Percentiles rank a stretch among this genome's conserved stretches.
phyloP scores from a whole-genome alignment of 2,797 vertebrate genomes.

The Heliangelus exortis region DNA sequence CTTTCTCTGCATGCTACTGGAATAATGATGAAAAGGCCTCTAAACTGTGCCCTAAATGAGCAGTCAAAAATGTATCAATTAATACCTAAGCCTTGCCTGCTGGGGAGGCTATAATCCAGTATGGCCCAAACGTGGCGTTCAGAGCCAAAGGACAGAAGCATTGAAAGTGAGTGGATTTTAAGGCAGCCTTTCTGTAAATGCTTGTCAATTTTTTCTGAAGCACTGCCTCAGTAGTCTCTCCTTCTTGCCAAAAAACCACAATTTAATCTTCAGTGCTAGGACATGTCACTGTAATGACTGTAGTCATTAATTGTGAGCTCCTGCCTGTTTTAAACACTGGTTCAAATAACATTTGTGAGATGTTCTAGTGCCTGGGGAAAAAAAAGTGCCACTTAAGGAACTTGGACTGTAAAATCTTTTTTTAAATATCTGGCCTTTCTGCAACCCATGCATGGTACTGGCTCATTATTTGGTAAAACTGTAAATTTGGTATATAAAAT shows the following conservation, averaged over 20 bases:
- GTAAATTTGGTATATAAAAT: neutral
- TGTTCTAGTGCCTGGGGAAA: neutral
- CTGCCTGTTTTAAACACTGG: neutral
- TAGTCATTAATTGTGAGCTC: neutral
- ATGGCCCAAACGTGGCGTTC: neutral
- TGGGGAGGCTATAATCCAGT: neutral
- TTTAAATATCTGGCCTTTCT: neutral
- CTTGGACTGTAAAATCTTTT: neutral
- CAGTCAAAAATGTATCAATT: neutral
- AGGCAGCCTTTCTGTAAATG: neutral
- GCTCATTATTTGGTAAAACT: neutral
- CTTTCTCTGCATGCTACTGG: neutral
- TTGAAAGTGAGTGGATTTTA: fast-evolving
- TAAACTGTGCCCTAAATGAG: neutral
- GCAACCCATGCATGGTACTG: neutral
- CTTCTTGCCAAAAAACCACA: neutral
- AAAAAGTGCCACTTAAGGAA: neutral
- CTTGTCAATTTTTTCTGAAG: neutral
- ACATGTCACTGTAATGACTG: neutral
- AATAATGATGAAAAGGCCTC: neutral
- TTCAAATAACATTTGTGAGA: neutral
- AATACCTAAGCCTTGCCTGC: neutral
- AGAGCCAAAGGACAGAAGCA: neutral
- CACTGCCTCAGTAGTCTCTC: neutral
- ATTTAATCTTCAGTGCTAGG: neutral